Percentiles rank a stretch among this genome's conserved stretches.
Conservation (phyloP, 92 coral and sea anemone species). For the Epizoanthus scotinus region DNA sequence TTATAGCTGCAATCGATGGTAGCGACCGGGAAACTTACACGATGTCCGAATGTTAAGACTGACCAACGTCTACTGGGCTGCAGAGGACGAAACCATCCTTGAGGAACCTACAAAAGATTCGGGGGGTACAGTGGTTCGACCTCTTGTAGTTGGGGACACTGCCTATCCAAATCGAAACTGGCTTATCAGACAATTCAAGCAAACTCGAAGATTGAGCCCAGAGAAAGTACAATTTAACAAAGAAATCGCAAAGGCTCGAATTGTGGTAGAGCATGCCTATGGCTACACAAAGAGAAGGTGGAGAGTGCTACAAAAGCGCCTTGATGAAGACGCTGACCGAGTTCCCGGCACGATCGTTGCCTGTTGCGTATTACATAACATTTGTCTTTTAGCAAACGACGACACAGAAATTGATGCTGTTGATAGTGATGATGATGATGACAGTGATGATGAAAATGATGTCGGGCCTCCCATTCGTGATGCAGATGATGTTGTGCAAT, state of each 20-base stretch:
- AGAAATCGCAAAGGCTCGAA: slow-evolving; percentile 56
- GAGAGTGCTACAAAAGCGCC: slow-evolving; percentile 16
- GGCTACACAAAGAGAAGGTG: slow-evolving; percentile 49
- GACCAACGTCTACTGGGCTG: slow-evolving; percentile 51
- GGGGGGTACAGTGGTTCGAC: slow-evolving; percentile 45
- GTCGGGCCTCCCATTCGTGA: slow-evolving; percentile 48
- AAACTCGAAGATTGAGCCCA: slow-evolving; percentile 47
- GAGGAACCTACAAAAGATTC: slow-evolving; percentile 38
- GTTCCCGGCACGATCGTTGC: slow-evolving; percentile 13
- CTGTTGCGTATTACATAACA: slow-evolving; percentile 38
- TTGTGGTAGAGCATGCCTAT: slow-evolving; percentile 36
- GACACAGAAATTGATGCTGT: slow-evolving; percentile 1
- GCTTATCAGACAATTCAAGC: slow-evolving; percentile 54
- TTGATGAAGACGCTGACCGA: slow-evolving; percentile 35
- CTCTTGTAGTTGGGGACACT: slow-evolving; percentile 47
- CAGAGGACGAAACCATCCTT: slow-evolving; percentile 46
- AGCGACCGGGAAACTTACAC: slow-evolving; percentile 50
- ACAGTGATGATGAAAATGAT: slow-evolving; percentile 27
- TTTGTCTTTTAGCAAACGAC: slow-evolving; percentile 24
- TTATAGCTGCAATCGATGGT: slow-evolving; percentile 54
- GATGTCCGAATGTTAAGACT: slow-evolving; percentile 45
- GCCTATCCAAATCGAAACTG: slow-evolving; percentile 50
- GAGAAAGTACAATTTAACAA: slow-evolving; percentile 50
- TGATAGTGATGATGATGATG: slow-evolving; percentile 6
- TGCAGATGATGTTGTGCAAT: slow-evolving; percentile 52